phyloP scores from a whole-genome alignment of 2,797 vertebrate genomes.

The Anguilla marmorata region DNA sequence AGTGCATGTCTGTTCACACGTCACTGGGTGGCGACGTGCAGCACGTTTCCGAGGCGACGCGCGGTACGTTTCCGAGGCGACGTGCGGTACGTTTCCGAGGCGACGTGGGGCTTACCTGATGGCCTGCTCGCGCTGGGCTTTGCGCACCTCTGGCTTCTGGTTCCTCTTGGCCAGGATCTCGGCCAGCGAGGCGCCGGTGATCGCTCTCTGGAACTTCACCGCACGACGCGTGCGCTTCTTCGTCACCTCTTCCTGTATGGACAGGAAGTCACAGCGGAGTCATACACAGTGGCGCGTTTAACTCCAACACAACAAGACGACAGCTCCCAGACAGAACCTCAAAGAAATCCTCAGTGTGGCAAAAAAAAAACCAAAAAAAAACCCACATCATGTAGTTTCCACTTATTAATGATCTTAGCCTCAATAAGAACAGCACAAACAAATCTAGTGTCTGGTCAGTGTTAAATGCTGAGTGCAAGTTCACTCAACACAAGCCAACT shows the following conservation, averaged over 20 bases:
- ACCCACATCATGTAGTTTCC: neutral
- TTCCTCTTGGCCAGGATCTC: slow-evolving; percentile 99
- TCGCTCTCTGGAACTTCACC: slow-evolving; percentile 96
- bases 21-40: too few relatives aligned
- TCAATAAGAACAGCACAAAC: neutral
- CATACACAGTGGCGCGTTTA: neutral
- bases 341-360: neutral
- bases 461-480: neutral
- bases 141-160: slow-evolving; percentile 98
- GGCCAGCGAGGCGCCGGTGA: slow-evolving; percentile 94
- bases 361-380: neutral
- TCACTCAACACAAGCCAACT: neutral
- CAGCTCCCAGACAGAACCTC: neutral
- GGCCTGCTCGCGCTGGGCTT: slow-evolving; percentile 96
- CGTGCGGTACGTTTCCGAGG: too few relatives aligned
- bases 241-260: slow-evolving; percentile 87
- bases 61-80: too few relatives aligned
- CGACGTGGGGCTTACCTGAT: slow-evolving; percentile 76
- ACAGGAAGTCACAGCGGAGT: neutral
- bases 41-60: too few relatives aligned
- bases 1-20: too few relatives aligned
- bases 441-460: neutral
- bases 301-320: neutral
- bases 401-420: neutral
- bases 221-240: slow-evolving; percentile 95